phyloP scores from a whole-genome alignment of 2,888 invertebrate species.

The Portevinia maculata region DNA sequence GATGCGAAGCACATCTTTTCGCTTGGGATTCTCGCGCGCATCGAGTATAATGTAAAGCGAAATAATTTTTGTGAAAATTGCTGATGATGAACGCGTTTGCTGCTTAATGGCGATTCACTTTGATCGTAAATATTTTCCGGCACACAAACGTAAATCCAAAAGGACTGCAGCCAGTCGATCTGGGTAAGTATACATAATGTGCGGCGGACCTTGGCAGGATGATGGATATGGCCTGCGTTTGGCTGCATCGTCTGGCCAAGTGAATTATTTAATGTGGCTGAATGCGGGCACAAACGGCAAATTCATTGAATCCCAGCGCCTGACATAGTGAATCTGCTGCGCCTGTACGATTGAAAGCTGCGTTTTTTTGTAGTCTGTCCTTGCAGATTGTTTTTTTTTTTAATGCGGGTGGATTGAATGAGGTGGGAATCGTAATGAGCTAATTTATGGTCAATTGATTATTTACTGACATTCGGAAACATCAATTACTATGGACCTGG shows the following conservation, averaged over 20 bases:
- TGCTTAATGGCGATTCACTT: slow-evolving; percentile 74
- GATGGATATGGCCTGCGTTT: slow-evolving; percentile 67
- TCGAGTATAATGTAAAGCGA: slow-evolving; percentile 26
- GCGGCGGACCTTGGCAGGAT: slow-evolving; percentile 62
- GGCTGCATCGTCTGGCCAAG: slow-evolving; percentile 69
- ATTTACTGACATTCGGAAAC: slow-evolving; percentile 83
- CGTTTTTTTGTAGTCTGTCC: slow-evolving; percentile 10
- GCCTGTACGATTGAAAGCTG: neutral
- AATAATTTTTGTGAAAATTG: slow-evolving; percentile 74
- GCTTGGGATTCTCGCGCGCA: slow-evolving; percentile 20
- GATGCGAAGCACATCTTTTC: slow-evolving; percentile 50
- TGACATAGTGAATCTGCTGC: slow-evolving; percentile 55
- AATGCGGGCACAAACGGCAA: slow-evolving; percentile 64
- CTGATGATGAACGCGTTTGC: slow-evolving; percentile 74
- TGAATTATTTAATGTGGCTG: slow-evolving; percentile 73
- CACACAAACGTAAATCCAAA: slow-evolving; percentile 66
- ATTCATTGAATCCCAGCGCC: slow-evolving; percentile 65
- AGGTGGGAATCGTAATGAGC: slow-evolving; percentile 80
- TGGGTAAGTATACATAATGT: slow-evolving; percentile 12
- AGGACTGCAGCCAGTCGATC: slow-evolving; percentile 44
- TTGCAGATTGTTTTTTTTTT: slow-evolving; percentile 5
- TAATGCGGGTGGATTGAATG: slow-evolving; percentile 73
- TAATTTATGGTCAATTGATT: slow-evolving; percentile 83
- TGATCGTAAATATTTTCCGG: slow-evolving; percentile 75
- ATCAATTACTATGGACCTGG: slow-evolving; percentile 80